Evolutionary conservation across 2,113 vertebrate species (phyloP).

Genomic region (Argyrosomus japonicus): DNA sequence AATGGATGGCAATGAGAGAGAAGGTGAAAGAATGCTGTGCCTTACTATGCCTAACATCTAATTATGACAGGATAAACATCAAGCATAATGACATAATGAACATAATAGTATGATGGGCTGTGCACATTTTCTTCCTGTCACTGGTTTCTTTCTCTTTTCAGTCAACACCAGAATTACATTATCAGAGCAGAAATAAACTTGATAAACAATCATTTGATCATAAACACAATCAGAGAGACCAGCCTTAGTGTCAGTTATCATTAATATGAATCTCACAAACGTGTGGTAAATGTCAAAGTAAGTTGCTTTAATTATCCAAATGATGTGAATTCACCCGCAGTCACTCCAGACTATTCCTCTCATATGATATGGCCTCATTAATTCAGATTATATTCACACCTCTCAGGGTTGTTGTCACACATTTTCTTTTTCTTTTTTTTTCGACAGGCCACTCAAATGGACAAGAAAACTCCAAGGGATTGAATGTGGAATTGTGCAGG

Average conservation of each 20-base stretch:
- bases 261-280: constrained; percentile 59
- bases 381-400: constrained; percentile 82
- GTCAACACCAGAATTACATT: constrained; percentile 40
- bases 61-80: constrained; percentile 43
- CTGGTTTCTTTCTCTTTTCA: constrained; percentile 28
- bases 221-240: constrained; percentile 51
- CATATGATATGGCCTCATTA: constrained; percentile 79
- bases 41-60: constrained; percentile 32
- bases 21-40: constrained; percentile 38
- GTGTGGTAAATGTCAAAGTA: constrained; percentile 76
- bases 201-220: constrained; percentile 46
- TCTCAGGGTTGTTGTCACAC: constrained; percentile 75
- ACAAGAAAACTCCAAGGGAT: constrained; percentile 36
- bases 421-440: constrained; percentile 33
- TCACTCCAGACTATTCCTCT: constrained; percentile 64
- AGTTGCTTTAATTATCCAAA: constrained; percentile 76
- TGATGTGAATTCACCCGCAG: constrained; percentile 60
- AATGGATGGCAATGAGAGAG: constrained; percentile 41
- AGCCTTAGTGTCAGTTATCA: constrained; percentile 52
- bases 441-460: constrained; percentile 57
- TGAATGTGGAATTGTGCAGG: constrained; percentile 16
- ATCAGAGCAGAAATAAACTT: constrained; percentile 42
- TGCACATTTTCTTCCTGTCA: constrained; percentile 30
- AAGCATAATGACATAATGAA: constrained; percentile 54
- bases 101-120: constrained; percentile 24